Evolutionary conservation across 2,797 vertebrate genomes (phyloP), one percentile per base, ranked within the genome.

Genomic region (Chrysocyon brachyurus): DNA sequence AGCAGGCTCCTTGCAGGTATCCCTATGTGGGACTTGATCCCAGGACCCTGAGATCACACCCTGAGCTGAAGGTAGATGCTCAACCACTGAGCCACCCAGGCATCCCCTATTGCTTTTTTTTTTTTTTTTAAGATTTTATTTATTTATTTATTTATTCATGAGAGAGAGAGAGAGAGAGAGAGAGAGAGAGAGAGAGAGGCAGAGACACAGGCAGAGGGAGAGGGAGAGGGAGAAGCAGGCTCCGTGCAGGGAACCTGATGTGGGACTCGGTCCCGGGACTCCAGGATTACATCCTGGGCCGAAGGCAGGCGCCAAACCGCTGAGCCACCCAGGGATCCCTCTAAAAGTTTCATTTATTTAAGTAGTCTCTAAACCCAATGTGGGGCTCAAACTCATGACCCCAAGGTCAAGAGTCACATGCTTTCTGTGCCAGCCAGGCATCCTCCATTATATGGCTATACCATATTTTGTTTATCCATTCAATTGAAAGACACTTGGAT

Each of bases 381-480:
- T 33, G 66, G 66, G 66, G n/a, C n/a, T 68, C 66, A 68, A 11
- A 68, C 17, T 68, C 17, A 2, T 33, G 9, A 68, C 17, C 17
- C 66, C 19, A 17, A 33, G 16, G 33, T 68, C 66, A 68, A 68
- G 66, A 21, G n/a, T 68, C 28, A 9, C n/a, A 33, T 21, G 17
- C n/a, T 68, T 9, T 68, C 66, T 68, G n/a, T 11, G 17, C 66
- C 66, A 68, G 31, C 66, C n/a, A 68, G n/a, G 66, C n/a, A 68
- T 21, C 66, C 66, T n/a, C 64, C 46, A 82, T 56, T 91, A 52
- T 56, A 87, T 49, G 57, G 9, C 57, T 73, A 87, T 64, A 70
- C 75, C 61, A 87, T 9, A 91, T 91, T 87, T 89, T 64, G 22
- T 57, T 57, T 72, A 91, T 61, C 78, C 22, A 21, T 33, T 91